Base-by-base conservation (phyloP, 2,113 vertebrate genomes). In the Syrmaticus mikado region DNA sequence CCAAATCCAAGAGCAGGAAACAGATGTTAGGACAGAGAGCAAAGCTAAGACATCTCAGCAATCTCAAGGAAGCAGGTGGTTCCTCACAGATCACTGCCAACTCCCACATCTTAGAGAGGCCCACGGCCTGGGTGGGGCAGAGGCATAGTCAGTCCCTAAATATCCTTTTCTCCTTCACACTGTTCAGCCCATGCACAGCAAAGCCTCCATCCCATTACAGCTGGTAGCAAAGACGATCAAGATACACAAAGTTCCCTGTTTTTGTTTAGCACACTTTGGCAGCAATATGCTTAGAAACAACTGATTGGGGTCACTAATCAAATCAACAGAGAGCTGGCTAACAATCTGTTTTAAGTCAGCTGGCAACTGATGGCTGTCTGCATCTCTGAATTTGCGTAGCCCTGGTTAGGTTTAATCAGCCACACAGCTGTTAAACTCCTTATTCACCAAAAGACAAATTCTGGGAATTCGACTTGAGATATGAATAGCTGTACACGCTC, bases 31-130 rank as follows among this genome's bases (percentile, higher is more conserved):
- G 72, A 61, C 72, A 86, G 61, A 83, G 73, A 66, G 90, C 60
- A 18, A 46, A 13, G 57, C 85, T 43, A 52, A 60, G 85, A 34
- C 58, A n/a, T 78, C 50, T 66, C 57, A 67, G 82, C 85, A 94
- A 96, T 96, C 96, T 92, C 38, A 81, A 92, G 96, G 93, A 96
- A 96, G 82, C 96, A 96, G 96, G 79, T 81, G 85, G 93, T 94
- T 96, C 96, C 95, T 92, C 73, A 41, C 53, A 60, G 73, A 58
- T 36, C 87, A 2, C 4, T 46, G 87, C 93, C 87, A 73, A 57
- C 2, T 93, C 94, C 53, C 18, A 2, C 79, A 65, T 71, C 85
- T 67, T 78, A 15, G 43, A 25, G 1, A 6, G 0, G 27, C 21
- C 67, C 58, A 1, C 0, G 36, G 64, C 87, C 90, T 40, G 85